These are phyloP conservation scores for Drosophila maculinotata DNA, from an alignment of 2,888 invertebrate species.

Conservation along the genomic window DNA sequence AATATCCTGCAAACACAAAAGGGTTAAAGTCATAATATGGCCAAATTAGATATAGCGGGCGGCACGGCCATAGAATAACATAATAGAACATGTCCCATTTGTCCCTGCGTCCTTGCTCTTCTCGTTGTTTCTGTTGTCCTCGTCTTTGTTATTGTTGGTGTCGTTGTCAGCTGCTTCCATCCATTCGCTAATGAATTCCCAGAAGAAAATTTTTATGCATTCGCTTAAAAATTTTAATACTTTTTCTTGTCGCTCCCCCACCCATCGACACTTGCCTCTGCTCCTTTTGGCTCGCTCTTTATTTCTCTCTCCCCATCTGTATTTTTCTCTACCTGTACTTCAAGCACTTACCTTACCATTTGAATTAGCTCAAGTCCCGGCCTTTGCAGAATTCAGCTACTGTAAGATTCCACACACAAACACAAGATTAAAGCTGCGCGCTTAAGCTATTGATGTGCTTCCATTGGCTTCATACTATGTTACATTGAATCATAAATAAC, in stretches of 20 bases:
- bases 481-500: too few relatives aligned
- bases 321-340: too few relatives aligned
- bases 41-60: conserved; percentile 74
- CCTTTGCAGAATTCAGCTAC: background rate
- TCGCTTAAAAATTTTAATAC: conserved; percentile 78
- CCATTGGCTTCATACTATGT: too few relatives aligned
- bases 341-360: conserved; percentile 13
- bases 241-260: conserved; percentile 56
- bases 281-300: background rate
- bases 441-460: too few relatives aligned
- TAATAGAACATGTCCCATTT: conserved; percentile 61
- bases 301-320: background rate
- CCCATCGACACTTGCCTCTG: background rate
- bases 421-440: too few relatives aligned
- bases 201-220: conserved; percentile 73
- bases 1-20: conserved; percentile 80
- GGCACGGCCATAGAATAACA: conserved; percentile 70
- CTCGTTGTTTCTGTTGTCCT: conserved; percentile 17
- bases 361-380: conserved; percentile 34
- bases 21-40: conserved; percentile 81
- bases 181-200: conserved; percentile 80
- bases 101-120: conserved; percentile 32
- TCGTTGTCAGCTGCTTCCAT: conserved; percentile 7
- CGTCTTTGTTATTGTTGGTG: conserved; percentile 17
- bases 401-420: too few relatives aligned